A percentile compares a stretch with the other conserved stretches of the same genome.
Conservation (phyloP, 2,797 vertebrate species). For the Hydrocynus forskahlii region DNA sequence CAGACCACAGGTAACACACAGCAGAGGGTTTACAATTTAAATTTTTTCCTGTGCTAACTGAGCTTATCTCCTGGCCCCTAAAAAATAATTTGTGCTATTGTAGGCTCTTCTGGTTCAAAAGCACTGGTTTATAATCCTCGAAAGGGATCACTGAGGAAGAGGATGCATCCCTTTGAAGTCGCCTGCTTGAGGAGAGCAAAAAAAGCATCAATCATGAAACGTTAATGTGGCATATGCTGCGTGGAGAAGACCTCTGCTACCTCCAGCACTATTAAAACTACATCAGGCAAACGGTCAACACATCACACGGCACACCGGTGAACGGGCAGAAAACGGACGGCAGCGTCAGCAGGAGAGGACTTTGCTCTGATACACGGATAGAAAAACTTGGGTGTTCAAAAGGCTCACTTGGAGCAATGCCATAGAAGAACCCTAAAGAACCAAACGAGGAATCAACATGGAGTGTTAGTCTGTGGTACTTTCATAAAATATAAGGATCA, state of each 20-base stretch:
- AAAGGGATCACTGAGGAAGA: constrained; percentile 14
- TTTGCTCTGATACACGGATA: not conserved
- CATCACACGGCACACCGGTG: constrained; percentile 1
- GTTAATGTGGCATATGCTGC: constrained; percentile 43
- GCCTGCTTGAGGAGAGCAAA: constrained; percentile 34
- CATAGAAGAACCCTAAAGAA: not conserved
- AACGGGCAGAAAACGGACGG: constrained; percentile 4
- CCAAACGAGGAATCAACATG: too few species aligned
- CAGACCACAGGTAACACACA: not conserved
- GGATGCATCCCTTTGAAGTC: constrained; percentile 43
- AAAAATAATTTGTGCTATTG: constrained; percentile 10
- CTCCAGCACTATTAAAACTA: constrained; percentile 35
- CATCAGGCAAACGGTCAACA: constrained; percentile 10
- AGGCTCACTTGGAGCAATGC: not conserved
- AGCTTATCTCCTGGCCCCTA: not conserved
- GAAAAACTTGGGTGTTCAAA: too few species aligned
- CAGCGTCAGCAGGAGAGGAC: constrained; percentile 9
- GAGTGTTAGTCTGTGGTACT: not conserved
- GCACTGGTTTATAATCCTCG: constrained; percentile 31
- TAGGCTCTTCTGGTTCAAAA: not conserved
- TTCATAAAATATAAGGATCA: not conserved
- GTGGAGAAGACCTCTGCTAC: constrained; percentile 37
- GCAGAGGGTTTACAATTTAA: not conserved
- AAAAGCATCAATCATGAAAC: constrained; percentile 48
- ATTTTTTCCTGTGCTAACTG: constrained; percentile 10